Percentiles rank a stretch among this genome's conserved stretches.
These are phyloP conservation scores for Eristalinus sepulchralis DNA, from an alignment of 2,888 invertebrate genomes.

Conservation along the genomic window DNA sequence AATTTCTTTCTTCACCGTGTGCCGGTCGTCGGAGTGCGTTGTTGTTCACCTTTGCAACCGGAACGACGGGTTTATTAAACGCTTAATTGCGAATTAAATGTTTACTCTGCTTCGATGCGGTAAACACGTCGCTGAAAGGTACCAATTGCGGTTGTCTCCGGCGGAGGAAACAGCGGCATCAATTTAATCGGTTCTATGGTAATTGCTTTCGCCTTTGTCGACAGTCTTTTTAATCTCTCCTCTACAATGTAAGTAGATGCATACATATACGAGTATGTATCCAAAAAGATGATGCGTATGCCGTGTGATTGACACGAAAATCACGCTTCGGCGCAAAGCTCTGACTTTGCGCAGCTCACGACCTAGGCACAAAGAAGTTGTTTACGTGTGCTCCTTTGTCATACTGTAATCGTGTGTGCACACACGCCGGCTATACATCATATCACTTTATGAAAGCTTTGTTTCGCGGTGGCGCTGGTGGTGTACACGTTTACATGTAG, in stretches of 20 bases:
- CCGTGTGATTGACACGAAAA: constrained; percentile 51
- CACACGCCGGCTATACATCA: not conserved
- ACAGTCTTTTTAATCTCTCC: not conserved
- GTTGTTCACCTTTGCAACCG: not conserved
- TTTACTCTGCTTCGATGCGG: constrained; percentile 5
- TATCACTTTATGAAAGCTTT: not conserved
- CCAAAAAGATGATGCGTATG: constrained; percentile 53
- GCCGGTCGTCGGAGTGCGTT: too few relatives aligned
- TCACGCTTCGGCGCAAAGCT: constrained; percentile 47
- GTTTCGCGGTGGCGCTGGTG: constrained; percentile 18
- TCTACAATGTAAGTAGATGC: not conserved
- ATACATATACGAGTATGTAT: constrained; percentile 34
- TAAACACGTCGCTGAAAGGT: not conserved
- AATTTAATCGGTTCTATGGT: not conserved
- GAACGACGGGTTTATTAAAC: constrained; percentile 30
- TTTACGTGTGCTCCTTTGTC: constrained; percentile 30
- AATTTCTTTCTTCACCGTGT: not conserved
- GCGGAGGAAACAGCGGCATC: not conserved
- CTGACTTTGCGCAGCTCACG: constrained; percentile 16
- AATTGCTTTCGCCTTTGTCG: not conserved
- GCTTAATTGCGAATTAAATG: constrained; percentile 49
- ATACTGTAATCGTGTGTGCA: constrained; percentile 14
- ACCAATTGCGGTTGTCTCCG: not conserved
- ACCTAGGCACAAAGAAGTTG: constrained; percentile 40
- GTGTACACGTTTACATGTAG: not conserved